These are phyloP conservation scores for Trichonephila clavipes DNA, from an alignment of 1,140 invertebrate species.

Conservation along the genomic window DNA sequence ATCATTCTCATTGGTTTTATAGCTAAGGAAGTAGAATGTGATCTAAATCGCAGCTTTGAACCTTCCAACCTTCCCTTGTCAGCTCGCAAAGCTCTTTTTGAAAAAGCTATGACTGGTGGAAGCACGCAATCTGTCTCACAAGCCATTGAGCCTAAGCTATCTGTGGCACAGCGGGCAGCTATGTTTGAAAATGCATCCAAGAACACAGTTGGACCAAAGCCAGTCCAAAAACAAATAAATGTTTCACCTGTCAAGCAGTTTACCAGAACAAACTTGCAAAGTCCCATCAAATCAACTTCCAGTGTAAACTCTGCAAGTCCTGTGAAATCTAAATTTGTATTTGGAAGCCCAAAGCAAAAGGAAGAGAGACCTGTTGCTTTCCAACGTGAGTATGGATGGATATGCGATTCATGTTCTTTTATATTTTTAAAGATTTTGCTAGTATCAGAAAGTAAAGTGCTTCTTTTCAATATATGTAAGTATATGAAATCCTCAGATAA, in stretches of 20 bases:
- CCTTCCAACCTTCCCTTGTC: constrained; percentile 79
- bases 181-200: constrained; percentile 68
- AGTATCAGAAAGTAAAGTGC: too few relatives aligned
- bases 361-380: too few relatives aligned
- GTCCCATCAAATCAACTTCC: background rate
- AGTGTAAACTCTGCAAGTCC: background rate
- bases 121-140: background rate
- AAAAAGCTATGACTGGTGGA: constrained; percentile 77
- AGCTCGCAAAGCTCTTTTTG: constrained; percentile 80
- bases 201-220: background rate
- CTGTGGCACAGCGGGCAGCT: constrained; percentile 72
- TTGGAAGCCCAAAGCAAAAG: background rate
- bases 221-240: background rate
- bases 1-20: background rate
- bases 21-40: constrained; percentile 9
- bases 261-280: background rate
- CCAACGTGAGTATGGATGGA: too few relatives aligned
- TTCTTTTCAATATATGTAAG: too few relatives aligned
- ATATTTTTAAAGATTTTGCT: too few relatives aligned
- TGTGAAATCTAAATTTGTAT: background rate
- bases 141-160: constrained; percentile 37
- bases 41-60: constrained; percentile 61
- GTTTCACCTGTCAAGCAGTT: background rate
- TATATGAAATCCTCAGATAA: too few relatives aligned
- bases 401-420: too few relatives aligned